Evolutionary conservation across 1,140 invertebrate species (phyloP).

Genomic region (Drosophila pseudoobscura): DNA sequence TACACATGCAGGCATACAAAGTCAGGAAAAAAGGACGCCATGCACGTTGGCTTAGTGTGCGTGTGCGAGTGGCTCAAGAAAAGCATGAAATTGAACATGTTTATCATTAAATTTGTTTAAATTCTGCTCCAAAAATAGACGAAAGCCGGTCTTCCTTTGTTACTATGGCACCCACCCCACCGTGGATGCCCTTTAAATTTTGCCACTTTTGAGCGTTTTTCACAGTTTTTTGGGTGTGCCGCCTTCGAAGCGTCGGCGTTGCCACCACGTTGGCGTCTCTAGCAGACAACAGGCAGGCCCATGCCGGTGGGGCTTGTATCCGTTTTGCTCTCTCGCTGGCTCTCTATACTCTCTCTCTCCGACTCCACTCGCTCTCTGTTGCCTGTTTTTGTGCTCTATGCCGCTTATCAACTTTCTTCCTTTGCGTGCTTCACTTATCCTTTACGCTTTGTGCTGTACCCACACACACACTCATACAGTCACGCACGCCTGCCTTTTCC

Average conservation of each 20-base stretch:
- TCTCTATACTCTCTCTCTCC: constrained; percentile 30
- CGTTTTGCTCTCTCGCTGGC: constrained; percentile 59
- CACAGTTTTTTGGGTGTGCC: constrained; percentile 76
- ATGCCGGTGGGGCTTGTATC: constrained; percentile 74
- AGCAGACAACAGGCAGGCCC: constrained; percentile 39
- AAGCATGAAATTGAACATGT: constrained; percentile 20
- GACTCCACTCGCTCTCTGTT: constrained; percentile 19
- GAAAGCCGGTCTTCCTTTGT: background rate
- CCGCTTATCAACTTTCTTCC: constrained; percentile 55
- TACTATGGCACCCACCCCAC: background rate
- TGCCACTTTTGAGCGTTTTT: constrained; percentile 54
- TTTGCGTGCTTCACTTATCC: constrained; percentile 67
- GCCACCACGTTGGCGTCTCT: constrained; percentile 66
- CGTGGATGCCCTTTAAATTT: constrained; percentile 35
- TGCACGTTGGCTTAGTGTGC: constrained; percentile 42
- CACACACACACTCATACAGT: no score
- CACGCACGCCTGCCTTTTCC: constrained; percentile 14
- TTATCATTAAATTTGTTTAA: constrained; percentile 1
- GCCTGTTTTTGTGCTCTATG: constrained; percentile 41
- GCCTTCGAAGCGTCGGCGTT: constrained; percentile 76
- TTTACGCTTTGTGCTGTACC: constrained; percentile 66
- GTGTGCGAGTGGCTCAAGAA: constrained; percentile 27
- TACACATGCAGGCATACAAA: constrained; percentile 1
- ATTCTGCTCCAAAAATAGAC: background rate
- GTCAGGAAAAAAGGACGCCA: constrained; percentile 70